Evolutionary conservation across 2,797 vertebrate genomes (phyloP), one percentile per base, ranked within the genome.

Genomic region (Paramormyrops hopkinsi): DNA sequence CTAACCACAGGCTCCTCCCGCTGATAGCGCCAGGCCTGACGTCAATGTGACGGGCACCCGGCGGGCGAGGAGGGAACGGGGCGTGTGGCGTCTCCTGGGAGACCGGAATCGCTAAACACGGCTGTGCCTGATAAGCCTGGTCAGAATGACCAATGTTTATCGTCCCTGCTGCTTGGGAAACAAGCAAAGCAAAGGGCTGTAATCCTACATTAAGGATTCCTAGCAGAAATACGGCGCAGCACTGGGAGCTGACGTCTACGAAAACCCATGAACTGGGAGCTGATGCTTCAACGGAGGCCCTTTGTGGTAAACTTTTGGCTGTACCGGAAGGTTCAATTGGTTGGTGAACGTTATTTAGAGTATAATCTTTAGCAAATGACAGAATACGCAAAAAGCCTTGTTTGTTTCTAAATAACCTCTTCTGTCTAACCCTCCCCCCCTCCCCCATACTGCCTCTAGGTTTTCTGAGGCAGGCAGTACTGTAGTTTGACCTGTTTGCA

Each of bases 31-130:
- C 37, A 4, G n/a, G 50, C 41, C 51, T 89, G 88, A 84, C 88
- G 73, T 83, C 69, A 88, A 88, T 25, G 88, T 41, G 88, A 50
- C 73, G 2, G 54, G 59, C n/a, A 29, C n/a, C 76, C 14, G 41
- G 50, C 19, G 46, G 22, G 25, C 8, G 14, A 59, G 37, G 33
- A 2, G 33, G 17, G 29, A 56, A 29, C 29, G 2, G n/a, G 56
- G 56, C 17, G 41, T 53, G 86, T 33, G 3, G n/a, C 14, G 56
- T 29, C n/a, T 89, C 84, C 89, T 86, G n/a, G 62, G 89, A 76
- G 69, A 87, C 84, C 46, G 3, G 69, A 19, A 69, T 73, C 33
- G 41, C 50, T 33, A 87, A 69, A 79, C 62, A 76, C 29, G 5
- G 44, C 59, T 29, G 87, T 5, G 44, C 41, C 62, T 33, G 89